phyloP scores from a whole-genome alignment of 2,888 invertebrate species.

The Eremobia ochroleuca region DNA sequence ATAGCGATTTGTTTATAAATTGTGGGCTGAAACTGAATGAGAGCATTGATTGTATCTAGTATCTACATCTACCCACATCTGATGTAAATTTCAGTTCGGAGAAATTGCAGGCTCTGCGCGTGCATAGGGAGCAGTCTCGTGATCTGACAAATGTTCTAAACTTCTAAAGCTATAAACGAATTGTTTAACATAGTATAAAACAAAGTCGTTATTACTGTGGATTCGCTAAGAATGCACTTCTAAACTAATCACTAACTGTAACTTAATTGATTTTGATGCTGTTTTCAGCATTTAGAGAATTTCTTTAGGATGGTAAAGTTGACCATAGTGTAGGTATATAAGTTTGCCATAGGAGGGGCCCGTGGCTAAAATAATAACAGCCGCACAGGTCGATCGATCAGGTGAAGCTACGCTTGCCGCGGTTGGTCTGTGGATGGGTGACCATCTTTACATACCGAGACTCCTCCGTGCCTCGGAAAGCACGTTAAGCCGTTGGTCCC shows the following conservation, averaged over 20 bases:
- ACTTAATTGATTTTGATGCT: not conserved
- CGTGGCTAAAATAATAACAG: no score
- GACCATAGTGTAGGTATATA: no score
- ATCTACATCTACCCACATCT: slow-evolving; percentile 22
- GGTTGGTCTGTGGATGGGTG: no score
- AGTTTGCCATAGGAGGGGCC: no score
- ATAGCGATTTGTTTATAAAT: slow-evolving; percentile 50
- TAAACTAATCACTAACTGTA: not conserved
- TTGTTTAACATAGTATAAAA: not conserved
- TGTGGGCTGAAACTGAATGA: slow-evolving; percentile 22
- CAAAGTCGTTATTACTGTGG: not conserved
- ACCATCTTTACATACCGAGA: no score
- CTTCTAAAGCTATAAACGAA: not conserved
- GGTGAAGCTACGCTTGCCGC: no score
- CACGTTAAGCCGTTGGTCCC: no score
- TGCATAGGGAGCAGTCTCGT: not conserved
- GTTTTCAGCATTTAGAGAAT: not conserved
- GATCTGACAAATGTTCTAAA: slow-evolving; percentile 14
- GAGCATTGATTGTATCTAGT: slow-evolving; percentile 35
- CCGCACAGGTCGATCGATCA: no score
- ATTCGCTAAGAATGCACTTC: not conserved
- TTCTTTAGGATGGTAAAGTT: not conserved
- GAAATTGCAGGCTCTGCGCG: slow-evolving; percentile 17
- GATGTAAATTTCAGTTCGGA: slow-evolving; percentile 37
- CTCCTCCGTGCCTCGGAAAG: no score